A percentile compares a stretch with the other conserved stretches of the same genome.
Evolutionary conservation across 1,140 invertebrate species (phyloP).

Genomic region (Bicyclus anynana): DNA sequence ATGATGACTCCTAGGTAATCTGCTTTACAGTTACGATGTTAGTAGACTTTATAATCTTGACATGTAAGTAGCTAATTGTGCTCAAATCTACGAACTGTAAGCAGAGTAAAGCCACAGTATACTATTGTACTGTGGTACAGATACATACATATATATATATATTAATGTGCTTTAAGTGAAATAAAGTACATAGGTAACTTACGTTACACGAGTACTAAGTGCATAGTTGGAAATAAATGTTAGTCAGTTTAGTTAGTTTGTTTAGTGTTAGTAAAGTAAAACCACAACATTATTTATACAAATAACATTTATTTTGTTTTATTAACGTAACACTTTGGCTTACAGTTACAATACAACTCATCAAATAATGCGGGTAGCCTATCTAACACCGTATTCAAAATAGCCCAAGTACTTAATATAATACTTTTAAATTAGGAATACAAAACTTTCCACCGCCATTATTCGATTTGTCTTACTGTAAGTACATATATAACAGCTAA

Average conservation of each 20-base stretch:
- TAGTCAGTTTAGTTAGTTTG: background rate
- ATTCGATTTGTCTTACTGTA: background rate
- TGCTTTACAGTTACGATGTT: no score
- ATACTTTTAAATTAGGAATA: background rate
- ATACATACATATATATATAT: no score
- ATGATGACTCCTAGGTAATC: no score
- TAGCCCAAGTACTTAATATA: background rate
- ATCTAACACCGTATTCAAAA: conserved; percentile 2
- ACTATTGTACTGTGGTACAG: no score
- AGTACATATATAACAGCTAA: conserved; percentile 17
- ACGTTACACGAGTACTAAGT: no score
- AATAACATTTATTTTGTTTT: conserved; percentile 36
- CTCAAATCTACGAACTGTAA: no score
- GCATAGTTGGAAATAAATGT: no score
- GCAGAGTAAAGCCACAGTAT: no score
- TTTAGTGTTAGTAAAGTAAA: background rate
- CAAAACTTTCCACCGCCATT: background rate
- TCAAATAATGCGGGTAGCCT: conserved; percentile 4
- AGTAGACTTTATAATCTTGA: no score
- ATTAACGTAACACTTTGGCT: conserved; percentile 30
- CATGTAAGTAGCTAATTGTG: no score
- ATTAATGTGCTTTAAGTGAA: no score
- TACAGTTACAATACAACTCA: conserved; percentile 3
- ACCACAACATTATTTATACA: conserved; percentile 20
- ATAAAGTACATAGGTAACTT: no score